Conservation (phyloP, 2,888 invertebrate species). For the Microctonus aethiopoides region DNA sequence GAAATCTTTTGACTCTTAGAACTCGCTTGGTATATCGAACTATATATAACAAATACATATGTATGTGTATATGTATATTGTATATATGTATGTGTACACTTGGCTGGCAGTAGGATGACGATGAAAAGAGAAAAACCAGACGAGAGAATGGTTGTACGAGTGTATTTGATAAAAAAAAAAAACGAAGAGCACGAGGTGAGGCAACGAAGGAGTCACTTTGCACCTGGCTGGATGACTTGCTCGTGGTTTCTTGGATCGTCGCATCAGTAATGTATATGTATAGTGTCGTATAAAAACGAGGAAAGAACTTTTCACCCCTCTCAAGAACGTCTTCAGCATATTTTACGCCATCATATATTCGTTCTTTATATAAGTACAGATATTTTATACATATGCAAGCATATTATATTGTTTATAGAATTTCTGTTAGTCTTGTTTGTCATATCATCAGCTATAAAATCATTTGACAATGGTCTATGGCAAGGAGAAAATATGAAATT, state of each 20-base stretch:
- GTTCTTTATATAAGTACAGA: too few species aligned
- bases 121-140: slow-evolving; percentile 32
- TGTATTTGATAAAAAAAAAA: slow-evolving; percentile 9
- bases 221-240: slow-evolving; percentile 55
- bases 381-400: too few species aligned
- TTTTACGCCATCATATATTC: neutral
- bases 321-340: neutral
- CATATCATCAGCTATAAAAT: too few species aligned
- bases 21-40: neutral
- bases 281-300: slow-evolving; percentile 38
- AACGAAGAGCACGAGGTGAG: slow-evolving; percentile 15
- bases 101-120: slow-evolving; percentile 13
- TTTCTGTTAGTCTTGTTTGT: too few species aligned
- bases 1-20: slow-evolving; percentile 45
- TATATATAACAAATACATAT: neutral
- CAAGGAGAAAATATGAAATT: too few species aligned
- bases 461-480: too few species aligned
- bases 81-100: too few species aligned
- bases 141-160: slow-evolving; percentile 4
- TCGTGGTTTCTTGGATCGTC: slow-evolving; percentile 47
- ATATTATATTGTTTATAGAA: too few species aligned
- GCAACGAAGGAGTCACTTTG: slow-evolving; percentile 54
- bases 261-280: slow-evolving; percentile 46
- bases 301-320: neutral
- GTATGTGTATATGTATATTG: neutral